Percentiles rank a stretch among this genome's conserved stretches.
phyloP scores from a whole-genome alignment of 2,797 vertebrate genomes.

The Acanthornis magna region DNA sequence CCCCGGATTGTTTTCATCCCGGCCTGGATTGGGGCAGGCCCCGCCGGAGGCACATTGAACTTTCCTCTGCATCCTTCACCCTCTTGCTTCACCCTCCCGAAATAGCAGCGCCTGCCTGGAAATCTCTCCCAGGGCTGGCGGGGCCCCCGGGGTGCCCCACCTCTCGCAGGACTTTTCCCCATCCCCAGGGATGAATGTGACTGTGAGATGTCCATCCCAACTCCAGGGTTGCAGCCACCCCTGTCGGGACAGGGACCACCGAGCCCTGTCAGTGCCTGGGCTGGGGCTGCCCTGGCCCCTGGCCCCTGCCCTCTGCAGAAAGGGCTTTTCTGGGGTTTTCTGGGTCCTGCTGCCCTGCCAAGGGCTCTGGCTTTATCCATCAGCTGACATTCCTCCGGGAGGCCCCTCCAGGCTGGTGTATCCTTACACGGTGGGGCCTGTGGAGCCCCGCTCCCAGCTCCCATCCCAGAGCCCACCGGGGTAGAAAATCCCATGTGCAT shows the following conservation, averaged over 20 bases:
- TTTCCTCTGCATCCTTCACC: conserved; percentile 29
- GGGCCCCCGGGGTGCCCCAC: background rate
- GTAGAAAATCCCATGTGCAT: background rate
- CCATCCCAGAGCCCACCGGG: background rate
- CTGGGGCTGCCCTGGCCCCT: background rate
- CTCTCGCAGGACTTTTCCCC: background rate
- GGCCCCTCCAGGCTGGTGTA: background rate
- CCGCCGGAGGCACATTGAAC: background rate
- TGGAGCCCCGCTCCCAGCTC: fast-evolving
- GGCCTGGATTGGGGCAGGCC: background rate
- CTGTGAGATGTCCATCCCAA: fast-evolving
- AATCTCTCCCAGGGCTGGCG: background rate
- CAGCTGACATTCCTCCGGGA: conserved; percentile 60
- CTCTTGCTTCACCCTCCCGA: conserved; percentile 43
- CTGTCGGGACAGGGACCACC: fast-evolving
- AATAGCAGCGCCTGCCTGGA: conserved; percentile 25
- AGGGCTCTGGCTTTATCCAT: conserved; percentile 26
- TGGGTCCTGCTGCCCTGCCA: background rate
- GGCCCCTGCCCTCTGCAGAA: fast-evolving
- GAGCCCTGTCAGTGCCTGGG: fast-evolving
- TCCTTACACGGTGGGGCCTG: background rate
- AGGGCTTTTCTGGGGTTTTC: background rate
- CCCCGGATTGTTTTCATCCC: background rate
- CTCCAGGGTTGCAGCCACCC: background rate
- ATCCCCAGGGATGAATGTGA: background rate